These are phyloP conservation scores for Cololabis saira DNA, from an alignment of 2,113 vertebrate species.

Conservation along the genomic window DNA sequence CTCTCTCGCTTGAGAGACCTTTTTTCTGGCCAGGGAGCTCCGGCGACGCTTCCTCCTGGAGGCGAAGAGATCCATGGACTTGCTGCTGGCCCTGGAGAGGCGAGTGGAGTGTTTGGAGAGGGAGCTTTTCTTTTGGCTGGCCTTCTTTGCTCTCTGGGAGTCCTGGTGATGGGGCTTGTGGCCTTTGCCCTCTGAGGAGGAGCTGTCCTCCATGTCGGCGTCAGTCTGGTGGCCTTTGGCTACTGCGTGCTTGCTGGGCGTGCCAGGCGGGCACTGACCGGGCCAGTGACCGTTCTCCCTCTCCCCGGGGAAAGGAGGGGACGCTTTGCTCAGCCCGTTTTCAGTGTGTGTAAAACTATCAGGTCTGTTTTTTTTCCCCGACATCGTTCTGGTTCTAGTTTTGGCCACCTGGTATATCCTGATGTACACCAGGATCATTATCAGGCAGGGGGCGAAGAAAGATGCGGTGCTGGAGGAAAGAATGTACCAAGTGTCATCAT, in stretches of 20 bases:
- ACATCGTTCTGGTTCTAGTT: slow-evolving; percentile 88
- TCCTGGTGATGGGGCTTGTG: slow-evolving; percentile 40
- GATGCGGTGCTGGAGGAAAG: slow-evolving; percentile 91
- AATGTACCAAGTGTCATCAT: slow-evolving; percentile 96
- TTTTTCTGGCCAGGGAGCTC: slow-evolving; percentile 86
- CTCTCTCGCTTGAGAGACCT: slow-evolving; percentile 90
- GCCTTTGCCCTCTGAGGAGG: slow-evolving; percentile 84
- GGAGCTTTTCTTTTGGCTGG: slow-evolving; percentile 73
- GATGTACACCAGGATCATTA: slow-evolving; percentile 93
- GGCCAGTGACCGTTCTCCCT: slow-evolving; percentile 88
- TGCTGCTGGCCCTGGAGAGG: slow-evolving; percentile 68
- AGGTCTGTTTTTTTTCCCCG: slow-evolving; percentile 81
- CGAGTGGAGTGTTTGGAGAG: slow-evolving; percentile 81
- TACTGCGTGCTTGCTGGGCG: slow-evolving; percentile 68
- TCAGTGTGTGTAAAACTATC: slow-evolving; percentile 86
- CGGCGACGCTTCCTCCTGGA: slow-evolving; percentile 83
- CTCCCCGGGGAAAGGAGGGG: slow-evolving; percentile 67
- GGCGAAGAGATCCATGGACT: slow-evolving; percentile 81
- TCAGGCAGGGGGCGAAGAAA: slow-evolving; percentile 93
- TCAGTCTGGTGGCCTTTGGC: slow-evolving; percentile 71
- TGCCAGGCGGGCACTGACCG: slow-evolving; percentile 71
- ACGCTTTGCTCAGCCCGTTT: slow-evolving; percentile 83
- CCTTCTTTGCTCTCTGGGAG: slow-evolving; percentile 53
- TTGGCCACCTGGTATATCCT: slow-evolving; percentile 96
- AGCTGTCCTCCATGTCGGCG: slow-evolving; percentile 81